phyloP scores from a whole-genome alignment of 2,113 vertebrate genomes.

The Sturnus vulgaris region DNA sequence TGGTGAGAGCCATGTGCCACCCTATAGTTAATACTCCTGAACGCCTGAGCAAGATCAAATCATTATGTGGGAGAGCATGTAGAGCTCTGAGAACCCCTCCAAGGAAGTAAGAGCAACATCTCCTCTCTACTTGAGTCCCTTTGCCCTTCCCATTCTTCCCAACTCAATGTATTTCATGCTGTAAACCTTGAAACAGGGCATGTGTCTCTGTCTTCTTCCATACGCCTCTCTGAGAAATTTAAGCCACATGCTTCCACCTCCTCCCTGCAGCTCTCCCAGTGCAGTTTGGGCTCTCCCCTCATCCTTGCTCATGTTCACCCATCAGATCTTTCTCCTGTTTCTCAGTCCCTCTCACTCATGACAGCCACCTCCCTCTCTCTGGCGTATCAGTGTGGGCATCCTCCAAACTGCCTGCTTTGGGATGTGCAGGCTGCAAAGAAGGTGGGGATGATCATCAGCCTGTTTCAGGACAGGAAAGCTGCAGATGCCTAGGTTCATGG shows the following conservation, averaged over 20 bases:
- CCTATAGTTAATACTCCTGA: neutral
- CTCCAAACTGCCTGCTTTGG: neutral
- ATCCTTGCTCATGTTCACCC: neutral
- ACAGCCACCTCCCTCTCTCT: neutral
- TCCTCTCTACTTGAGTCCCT: neutral
- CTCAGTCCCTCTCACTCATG: neutral
- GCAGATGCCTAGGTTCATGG: neutral
- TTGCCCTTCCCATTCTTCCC: neutral
- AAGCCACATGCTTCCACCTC: neutral
- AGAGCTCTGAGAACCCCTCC: neutral
- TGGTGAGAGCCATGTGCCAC: neutral
- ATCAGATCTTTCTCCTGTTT: neutral
- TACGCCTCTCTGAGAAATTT: neutral
- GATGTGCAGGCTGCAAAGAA: neutral
- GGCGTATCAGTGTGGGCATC: rapidly evolving
- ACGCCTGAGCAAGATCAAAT: neutral
- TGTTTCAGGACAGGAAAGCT: neutral
- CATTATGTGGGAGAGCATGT: neutral
- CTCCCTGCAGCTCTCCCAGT: neutral
- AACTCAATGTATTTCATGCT: neutral
- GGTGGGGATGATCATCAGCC: rapidly evolving
- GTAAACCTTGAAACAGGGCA: neutral
- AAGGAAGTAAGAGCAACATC: neutral
- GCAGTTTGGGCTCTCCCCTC: neutral
- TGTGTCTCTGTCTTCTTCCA: neutral